These are phyloP conservation scores for Muscicapa comitata DNA, from an alignment of 2,797 vertebrate genomes.

Conservation along the genomic window DNA sequence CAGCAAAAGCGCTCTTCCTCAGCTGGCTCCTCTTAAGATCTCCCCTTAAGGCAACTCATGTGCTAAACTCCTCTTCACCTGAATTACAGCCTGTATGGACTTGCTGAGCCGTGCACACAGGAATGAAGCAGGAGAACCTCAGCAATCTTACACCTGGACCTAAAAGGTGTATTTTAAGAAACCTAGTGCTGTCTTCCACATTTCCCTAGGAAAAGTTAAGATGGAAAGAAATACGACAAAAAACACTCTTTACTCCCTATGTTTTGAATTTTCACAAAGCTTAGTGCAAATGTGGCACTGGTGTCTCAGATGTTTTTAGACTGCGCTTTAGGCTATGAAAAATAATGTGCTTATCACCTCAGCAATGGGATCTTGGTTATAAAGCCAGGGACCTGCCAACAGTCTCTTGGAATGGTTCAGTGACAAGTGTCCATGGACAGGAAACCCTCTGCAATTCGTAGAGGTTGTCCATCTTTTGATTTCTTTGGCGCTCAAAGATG, in stretches of 20 bases:
- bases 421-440: neutral
- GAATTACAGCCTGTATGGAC: neutral
- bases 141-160: neutral
- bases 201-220: neutral
- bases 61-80: neutral
- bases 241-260: fast-evolving
- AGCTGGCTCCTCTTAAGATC: neutral
- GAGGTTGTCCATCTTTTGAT: conserved; percentile 15
- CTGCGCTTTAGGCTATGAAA: neutral
- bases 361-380: neutral
- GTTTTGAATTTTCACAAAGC: neutral
- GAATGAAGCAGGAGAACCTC: neutral
- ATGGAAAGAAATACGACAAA: neutral
- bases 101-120: neutral
- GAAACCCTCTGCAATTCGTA: neutral
- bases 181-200: neutral
- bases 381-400: neutral
- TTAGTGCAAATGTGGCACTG: neutral
- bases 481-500: neutral
- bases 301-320: neutral
- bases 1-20: neutral
- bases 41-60: neutral
- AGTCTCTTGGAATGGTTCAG: neutral
- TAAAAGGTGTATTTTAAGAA: neutral
- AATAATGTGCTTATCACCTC: neutral